These are phyloP conservation scores for Eublepharis macularius DNA, from an alignment of 2,113 vertebrate genomes.

Conservation along the genomic window DNA sequence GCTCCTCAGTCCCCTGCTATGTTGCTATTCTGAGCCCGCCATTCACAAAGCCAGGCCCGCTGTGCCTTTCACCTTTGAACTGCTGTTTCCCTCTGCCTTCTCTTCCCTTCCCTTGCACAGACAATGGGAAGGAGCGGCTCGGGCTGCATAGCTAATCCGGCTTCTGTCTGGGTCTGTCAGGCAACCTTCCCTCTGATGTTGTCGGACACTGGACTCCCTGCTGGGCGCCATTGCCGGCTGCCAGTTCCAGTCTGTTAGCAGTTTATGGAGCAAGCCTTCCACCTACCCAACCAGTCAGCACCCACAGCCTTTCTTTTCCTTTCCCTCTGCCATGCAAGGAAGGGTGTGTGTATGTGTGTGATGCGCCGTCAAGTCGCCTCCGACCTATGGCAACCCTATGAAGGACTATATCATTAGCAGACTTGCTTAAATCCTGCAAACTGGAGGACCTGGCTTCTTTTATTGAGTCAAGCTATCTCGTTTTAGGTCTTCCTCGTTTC, in stretches of 20 bases:
- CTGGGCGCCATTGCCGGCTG: neutral
- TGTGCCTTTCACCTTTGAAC: accelerated
- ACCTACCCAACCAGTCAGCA: neutral
- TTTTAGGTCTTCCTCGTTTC: too few relatives aligned
- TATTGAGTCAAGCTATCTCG: too few relatives aligned
- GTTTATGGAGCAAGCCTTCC: neutral
- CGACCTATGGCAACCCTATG: too few relatives aligned
- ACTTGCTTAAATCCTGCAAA: too few relatives aligned
- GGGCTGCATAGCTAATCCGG: neutral
- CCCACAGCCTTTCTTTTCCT: neutral
- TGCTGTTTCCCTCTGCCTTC: neutral
- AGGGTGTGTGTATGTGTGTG: neutral
- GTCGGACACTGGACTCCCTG: neutral
- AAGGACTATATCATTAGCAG: too few relatives aligned
- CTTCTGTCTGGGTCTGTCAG: neutral
- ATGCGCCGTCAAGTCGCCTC: too few relatives aligned
- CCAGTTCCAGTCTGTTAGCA: conserved; percentile 5
- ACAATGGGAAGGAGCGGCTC: neutral
- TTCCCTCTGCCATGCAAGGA: neutral
- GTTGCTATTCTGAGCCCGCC: neutral
- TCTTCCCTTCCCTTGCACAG: neutral
- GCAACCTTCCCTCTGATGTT: neutral
- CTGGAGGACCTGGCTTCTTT: too few relatives aligned
- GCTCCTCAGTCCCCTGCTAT: neutral
- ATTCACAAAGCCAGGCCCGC: neutral